Percentiles rank a stretch among this genome's conserved stretches.
Conservation (phyloP, 2,888 invertebrate species). For the Nymphalis c-album region DNA sequence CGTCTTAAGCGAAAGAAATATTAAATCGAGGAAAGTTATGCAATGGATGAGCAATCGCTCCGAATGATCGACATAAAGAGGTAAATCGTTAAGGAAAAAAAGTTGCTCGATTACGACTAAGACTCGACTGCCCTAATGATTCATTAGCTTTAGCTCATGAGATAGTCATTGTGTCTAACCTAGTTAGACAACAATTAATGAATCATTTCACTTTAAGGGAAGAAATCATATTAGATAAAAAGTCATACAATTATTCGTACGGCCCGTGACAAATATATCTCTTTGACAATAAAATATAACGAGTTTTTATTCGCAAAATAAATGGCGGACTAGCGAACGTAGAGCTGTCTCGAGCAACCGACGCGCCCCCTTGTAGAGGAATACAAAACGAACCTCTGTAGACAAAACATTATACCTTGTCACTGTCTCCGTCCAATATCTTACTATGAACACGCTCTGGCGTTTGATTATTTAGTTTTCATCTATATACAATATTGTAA, state of each 20-base stretch:
- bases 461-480: conserved; percentile 1
- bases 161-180: neutral
- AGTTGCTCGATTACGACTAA: conserved; percentile 2
- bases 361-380: conserved; percentile 69
- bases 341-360: conserved; percentile 73
- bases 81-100: conserved; percentile 27
- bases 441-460: conserved; percentile 13
- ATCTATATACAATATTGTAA: neutral
- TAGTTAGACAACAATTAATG: neutral
- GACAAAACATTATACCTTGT: conserved; percentile 62
- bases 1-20: conserved; percentile 38
- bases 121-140: neutral
- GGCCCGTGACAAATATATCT: conserved; percentile 76
- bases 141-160: conserved; percentile 6
- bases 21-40: conserved; percentile 41
- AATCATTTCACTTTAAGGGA: neutral
- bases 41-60: conserved; percentile 36
- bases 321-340: conserved; percentile 60
- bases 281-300: conserved; percentile 76
- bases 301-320: conserved; percentile 69
- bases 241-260: conserved; percentile 70
- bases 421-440: conserved; percentile 48
- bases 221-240: conserved; percentile 40
- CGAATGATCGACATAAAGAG: conserved; percentile 30
- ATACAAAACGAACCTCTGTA: conserved; percentile 70